Base-by-base conservation (phyloP, 2,113 vertebrate genomes). In the Trematomus loennbergii region DNA sequence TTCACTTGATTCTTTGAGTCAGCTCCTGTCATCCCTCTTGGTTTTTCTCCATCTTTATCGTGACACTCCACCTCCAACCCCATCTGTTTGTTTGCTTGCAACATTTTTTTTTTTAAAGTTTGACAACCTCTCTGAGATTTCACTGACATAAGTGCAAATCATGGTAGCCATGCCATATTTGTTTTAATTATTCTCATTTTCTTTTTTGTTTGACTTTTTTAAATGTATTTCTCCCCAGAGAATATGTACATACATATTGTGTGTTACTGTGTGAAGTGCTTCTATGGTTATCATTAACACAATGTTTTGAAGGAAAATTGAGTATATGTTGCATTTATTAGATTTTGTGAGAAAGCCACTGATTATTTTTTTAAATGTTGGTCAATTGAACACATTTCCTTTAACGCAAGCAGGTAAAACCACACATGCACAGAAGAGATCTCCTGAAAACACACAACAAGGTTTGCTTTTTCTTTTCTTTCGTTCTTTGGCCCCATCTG, bases 1-100 rank as follows among this genome's bases (percentile, higher is more conserved):
- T 97, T 95, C 95, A 95, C 94, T 95, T 89, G 67, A 87, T 84
- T 84, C 91, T 94, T 92, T 92, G 87, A 92, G 90, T 90, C 92
- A 54, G 81, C 91, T 93, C 94, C 89, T 89, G 87, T 86, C 87
- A 89, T 90, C 75, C 87, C 64, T 80, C 40, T 86, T 89, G 40
- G 2, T 81, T 82, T 72, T 87, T 85, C 67, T 72, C 52, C 73
- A 81, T 85, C 63, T 74, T 69, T 4, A 33, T 55, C 65, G 60
- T 22, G 18, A 77, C 77, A 46, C 73, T 6, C 0, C 66, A 45
- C 48, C 49, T 63, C 20, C 12, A 33, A 25, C 4, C 18, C 53
- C 65, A 20, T 81, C 54, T 46, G 55, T 20, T 75, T 33, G n/a
- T 92, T 86, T 93, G 89, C 86, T 92, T 91, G 82, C 90, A 90